A percentile compares a stretch with the other conserved stretches of the same genome.
Evolutionary conservation across 1,140 invertebrate species (phyloP).

Genomic region (Nasonia giraulti): DNA sequence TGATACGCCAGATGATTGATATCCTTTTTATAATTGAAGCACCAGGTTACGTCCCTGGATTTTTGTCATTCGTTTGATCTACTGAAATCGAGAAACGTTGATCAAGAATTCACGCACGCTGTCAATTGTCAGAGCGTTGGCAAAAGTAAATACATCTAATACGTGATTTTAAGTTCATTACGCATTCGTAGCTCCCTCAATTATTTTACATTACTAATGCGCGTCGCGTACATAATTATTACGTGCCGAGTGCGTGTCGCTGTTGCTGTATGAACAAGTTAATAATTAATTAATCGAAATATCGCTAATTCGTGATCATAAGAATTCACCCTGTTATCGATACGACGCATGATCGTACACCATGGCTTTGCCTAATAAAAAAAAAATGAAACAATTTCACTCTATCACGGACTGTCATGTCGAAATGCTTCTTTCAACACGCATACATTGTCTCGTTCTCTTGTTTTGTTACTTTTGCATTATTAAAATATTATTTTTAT

Average conservation of each 20-base stretch:
- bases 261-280: slow-evolving; percentile 23
- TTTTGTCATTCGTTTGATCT: background rate
- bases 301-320: slow-evolving; percentile 31
- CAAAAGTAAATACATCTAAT: slow-evolving; percentile 49
- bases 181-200: background rate
- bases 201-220: slow-evolving; percentile 37
- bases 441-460: slow-evolving; percentile 26
- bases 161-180: slow-evolving; percentile 44
- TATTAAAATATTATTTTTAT: slow-evolving; percentile 46
- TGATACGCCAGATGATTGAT: background rate
- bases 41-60: background rate
- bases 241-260: slow-evolving; percentile 22
- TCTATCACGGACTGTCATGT: slow-evolving; percentile 33
- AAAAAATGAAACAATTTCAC: background rate
- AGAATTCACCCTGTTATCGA: slow-evolving; percentile 50
- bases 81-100: slow-evolving; percentile 23
- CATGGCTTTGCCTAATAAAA: slow-evolving; percentile 43
- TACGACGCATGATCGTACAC: slow-evolving; percentile 26
- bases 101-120: slow-evolving; percentile 51
- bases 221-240: slow-evolving; percentile 35
- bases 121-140: slow-evolving; percentile 42
- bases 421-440: slow-evolving; percentile 19
- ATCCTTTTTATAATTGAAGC: background rate
- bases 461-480: background rate
- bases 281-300: slow-evolving; percentile 42